Conservation (phyloP, 2,797 vertebrate species). For the Lindbergichthys nudifrons region DNA sequence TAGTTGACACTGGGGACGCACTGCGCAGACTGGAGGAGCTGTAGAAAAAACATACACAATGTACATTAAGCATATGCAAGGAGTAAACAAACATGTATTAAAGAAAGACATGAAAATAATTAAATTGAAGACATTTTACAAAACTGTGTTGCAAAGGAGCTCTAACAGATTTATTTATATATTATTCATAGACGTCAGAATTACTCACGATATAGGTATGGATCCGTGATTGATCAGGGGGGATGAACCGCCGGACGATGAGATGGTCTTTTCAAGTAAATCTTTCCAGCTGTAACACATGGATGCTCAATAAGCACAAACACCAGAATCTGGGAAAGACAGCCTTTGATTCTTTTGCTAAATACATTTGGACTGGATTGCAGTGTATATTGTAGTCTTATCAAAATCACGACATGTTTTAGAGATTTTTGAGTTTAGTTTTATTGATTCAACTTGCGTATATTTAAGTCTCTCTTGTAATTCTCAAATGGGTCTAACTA, state of each 20-base stretch:
- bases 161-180: neutral
- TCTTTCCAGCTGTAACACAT: slow-evolving; percentile 81
- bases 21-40: slow-evolving; percentile 67
- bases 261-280: slow-evolving; percentile 82
- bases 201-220: slow-evolving; percentile 74
- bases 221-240: slow-evolving; percentile 68
- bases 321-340: too few species aligned
- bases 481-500: too few species aligned
- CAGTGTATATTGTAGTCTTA: too few species aligned
- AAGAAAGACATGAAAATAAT: neutral
- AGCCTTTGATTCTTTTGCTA: too few species aligned
- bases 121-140: too few species aligned
- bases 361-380: too few species aligned
- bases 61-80: neutral
- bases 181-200: neutral
- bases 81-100: neutral
- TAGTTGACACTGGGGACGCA: slow-evolving; percentile 55
- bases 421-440: too few species aligned
- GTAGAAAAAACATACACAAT: neutral
- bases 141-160: neutral
- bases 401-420: too few species aligned
- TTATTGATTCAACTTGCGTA: too few species aligned
- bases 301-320: neutral
- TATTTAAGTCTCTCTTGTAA: too few species aligned
- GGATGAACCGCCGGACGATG: slow-evolving; percentile 57